phyloP scores from a whole-genome alignment of 2,888 invertebrate species.

The Sminthurides aquaticus region DNA sequence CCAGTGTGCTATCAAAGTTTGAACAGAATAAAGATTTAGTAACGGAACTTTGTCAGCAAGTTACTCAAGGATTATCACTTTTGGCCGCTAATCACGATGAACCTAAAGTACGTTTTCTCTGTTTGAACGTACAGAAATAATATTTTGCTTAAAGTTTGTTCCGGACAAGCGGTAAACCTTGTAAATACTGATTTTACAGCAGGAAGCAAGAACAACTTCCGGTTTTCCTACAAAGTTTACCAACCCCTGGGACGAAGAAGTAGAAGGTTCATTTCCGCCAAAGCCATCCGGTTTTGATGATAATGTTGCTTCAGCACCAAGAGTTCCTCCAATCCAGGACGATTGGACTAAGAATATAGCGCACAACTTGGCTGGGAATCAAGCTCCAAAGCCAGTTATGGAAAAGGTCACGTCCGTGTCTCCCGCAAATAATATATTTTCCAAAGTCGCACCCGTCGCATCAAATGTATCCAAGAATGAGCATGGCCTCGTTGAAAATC shows the following conservation, averaged over 20 bases:
- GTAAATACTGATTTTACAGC: not conserved
- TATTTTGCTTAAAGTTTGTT: not conserved
- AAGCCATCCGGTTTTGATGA: not conserved
- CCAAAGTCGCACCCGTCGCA: conserved; percentile 5
- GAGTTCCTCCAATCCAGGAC: conserved; percentile 11
- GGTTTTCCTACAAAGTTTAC: conserved; percentile 40
- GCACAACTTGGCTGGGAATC: conserved; percentile 38
- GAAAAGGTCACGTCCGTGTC: conserved; percentile 10
- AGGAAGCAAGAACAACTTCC: not conserved
- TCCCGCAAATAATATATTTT: not conserved
- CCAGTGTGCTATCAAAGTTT: not conserved
- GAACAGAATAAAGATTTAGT: conserved; percentile 52
- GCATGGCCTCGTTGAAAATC: not conserved
- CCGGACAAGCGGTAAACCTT: no score
- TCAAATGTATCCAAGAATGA: not conserved
- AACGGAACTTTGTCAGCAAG: conserved; percentile 68
- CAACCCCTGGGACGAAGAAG: conserved; percentile 43
- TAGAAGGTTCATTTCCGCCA: not conserved
- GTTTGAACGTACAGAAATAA: conserved; percentile 2
- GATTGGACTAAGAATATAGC: conserved; percentile 25
- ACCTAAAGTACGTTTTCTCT: conserved; percentile 30
- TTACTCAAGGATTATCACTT: conserved; percentile 66
- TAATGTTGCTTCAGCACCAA: conserved; percentile 6
- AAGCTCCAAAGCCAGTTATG: conserved; percentile 30
- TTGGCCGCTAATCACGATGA: conserved; percentile 58